Evolutionary conservation across 1,140 invertebrate genomes (phyloP).

Genomic region (Halictus rubicundus): DNA sequence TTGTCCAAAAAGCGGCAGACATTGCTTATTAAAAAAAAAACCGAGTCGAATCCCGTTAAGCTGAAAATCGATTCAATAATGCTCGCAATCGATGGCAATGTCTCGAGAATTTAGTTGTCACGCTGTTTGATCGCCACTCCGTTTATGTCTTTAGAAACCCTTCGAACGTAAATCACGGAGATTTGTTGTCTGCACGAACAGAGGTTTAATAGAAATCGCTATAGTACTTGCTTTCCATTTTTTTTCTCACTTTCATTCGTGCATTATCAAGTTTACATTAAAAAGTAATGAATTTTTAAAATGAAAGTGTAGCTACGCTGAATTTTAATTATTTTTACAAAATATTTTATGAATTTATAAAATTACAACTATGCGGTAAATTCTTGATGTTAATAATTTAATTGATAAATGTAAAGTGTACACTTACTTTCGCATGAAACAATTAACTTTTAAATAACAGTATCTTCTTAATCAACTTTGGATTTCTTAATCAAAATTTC

Average conservation of each 20-base stretch:
- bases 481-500: no score
- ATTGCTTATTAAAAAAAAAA: not conserved
- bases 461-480: no score
- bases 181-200: slow-evolving; percentile 42
- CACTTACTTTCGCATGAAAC: no score
- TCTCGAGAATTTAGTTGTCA: slow-evolving; percentile 40
- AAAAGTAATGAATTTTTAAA: no score
- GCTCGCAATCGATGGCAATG: not conserved
- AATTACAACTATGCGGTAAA: no score
- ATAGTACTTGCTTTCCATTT: slow-evolving; percentile 11
- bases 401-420: no score
- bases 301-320: no score
- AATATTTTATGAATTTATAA: no score
- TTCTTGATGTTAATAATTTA: no score
- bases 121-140: slow-evolving; percentile 29
- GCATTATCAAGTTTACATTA: no score
- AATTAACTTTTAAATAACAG: no score
- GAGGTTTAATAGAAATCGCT: slow-evolving; percentile 43
- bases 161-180: slow-evolving; percentile 41
- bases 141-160: slow-evolving; percentile 46
- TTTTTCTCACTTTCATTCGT: not conserved
- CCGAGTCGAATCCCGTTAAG: not conserved
- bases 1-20: not conserved
- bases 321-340: no score
- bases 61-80: slow-evolving; percentile 4